A percentile compares a stretch with the other conserved stretches of the same genome.
Conservation (phyloP, 2,797 vertebrate species). For the Phylloscopus collybita region DNA sequence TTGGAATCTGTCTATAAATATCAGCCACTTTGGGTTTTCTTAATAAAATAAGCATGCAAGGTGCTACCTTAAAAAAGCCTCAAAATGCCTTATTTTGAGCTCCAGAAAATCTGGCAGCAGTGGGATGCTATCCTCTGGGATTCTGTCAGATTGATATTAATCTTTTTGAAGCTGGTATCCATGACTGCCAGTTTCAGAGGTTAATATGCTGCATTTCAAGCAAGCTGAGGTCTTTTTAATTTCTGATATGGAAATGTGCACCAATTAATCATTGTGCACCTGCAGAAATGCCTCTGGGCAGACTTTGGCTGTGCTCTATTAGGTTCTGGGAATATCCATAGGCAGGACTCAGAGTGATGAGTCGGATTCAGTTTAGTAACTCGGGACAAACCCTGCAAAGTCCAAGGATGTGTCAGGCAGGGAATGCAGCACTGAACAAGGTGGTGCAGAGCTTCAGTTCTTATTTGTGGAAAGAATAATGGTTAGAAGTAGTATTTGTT, state of each 20-base stretch:
- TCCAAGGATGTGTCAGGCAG: neutral
- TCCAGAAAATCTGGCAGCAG: neutral
- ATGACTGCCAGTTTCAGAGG: slow-evolving; percentile 34
- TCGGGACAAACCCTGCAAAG: neutral
- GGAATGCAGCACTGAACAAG: neutral
- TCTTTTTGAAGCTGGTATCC: slow-evolving; percentile 57
- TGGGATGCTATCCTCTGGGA: neutral
- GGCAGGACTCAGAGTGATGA: neutral
- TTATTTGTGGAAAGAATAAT: neutral
- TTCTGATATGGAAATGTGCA: slow-evolving; percentile 21
- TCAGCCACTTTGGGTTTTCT: neutral
- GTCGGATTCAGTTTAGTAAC: neutral
- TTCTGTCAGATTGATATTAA: slow-evolving; percentile 16
- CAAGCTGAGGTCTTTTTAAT: neutral
- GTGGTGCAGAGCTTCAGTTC: neutral
- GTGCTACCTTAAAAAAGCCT: neutral
- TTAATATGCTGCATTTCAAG: slow-evolving; percentile 23
- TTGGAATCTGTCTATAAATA: neutral
- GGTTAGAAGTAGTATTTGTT: neutral
- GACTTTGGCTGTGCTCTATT: neutral
- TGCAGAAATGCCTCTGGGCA: slow-evolving; percentile 34
- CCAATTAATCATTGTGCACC: slow-evolving; percentile 22
- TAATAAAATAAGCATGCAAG: neutral
- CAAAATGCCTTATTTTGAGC: slow-evolving; percentile 5
- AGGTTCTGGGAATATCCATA: neutral